Base-by-base conservation (phyloP, 2,797 vertebrate species). In the Percopsis omiscomaycus region DNA sequence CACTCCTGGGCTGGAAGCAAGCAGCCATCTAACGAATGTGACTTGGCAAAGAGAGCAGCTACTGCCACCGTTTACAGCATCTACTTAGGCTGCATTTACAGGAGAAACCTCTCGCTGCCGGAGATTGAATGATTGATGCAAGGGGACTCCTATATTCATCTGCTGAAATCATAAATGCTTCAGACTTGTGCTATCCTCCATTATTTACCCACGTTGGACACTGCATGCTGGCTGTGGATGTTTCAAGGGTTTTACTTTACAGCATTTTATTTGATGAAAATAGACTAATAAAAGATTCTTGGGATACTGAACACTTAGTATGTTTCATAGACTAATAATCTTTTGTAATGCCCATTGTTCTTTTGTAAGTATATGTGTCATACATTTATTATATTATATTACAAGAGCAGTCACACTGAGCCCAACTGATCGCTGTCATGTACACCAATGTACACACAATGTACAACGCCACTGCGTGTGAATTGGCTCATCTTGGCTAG, bases 11-110 rank as follows among this genome's bases (percentile, higher is more conserved):
- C 72, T 81, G 80, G 82, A 77, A 83, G 75, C 74, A 84, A 76
- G 70, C 74, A 72, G 64, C 22, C n/a, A 59, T 57, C 66, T 83
- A 86, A 87, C 83, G 78, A 86, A 81, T 74, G 81, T 80, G 77
- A 66, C 75, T 78, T 80, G 79, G 83, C 85, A 80, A 71, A 81
- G 74, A 74, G 73, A 85, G 85, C 70, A 82, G 79, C 79, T 81
- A 80, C 80, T 78, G 82, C 79, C 75, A 76, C 70, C 49, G 75
- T 87, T 85, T 86, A 81, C 82, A 76, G 76, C 56, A 5, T 82
- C 81, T 76, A 83, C 85, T 86, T 84, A 79, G 82, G 66, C 69
- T 71, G 73, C 66, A 58, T 85, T 84, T 82, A 81, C 74, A 75
- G 74, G 77, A 74, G 74, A 77, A 71, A 74, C 69, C 68, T 69